Evolutionary conservation across 2,797 vertebrate genomes (phyloP).

Genomic region (Falco peregrinus): DNA sequence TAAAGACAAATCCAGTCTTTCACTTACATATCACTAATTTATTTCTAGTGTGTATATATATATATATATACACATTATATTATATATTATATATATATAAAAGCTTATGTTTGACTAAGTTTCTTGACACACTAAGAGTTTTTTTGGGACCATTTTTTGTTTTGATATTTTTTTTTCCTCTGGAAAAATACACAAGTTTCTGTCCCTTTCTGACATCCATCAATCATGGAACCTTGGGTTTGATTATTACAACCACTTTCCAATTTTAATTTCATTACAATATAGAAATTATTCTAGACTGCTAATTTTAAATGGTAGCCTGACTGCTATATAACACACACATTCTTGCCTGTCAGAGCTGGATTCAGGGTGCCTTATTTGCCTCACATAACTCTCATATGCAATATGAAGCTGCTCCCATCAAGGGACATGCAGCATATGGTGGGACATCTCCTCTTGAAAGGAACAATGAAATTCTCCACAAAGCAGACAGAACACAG

Average conservation of each 20-base stretch:
- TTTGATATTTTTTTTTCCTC: not conserved
- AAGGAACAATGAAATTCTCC: not conserved
- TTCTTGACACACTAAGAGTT: not conserved
- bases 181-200: not conserved
- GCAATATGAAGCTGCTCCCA: not conserved
- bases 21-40: not conserved
- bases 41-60: too few species aligned
- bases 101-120: not conserved
- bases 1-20: not conserved
- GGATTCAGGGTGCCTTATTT: not conserved
- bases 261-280: not conserved
- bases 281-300: not conserved
- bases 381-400: not conserved
- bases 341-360: not conserved
- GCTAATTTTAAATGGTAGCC: not conserved
- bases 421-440: not conserved
- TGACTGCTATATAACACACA: not conserved
- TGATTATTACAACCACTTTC: not conserved
- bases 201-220: not conserved
- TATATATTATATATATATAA: not conserved
- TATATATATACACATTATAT: too few species aligned
- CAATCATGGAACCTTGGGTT: not conserved
- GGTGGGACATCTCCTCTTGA: not conserved
- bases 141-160: rapidly evolving
- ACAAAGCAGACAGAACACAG: not conserved